Evolutionary conservation across 2,113 vertebrate genomes (phyloP).

Genomic region (Sprattus sprattus): DNA sequence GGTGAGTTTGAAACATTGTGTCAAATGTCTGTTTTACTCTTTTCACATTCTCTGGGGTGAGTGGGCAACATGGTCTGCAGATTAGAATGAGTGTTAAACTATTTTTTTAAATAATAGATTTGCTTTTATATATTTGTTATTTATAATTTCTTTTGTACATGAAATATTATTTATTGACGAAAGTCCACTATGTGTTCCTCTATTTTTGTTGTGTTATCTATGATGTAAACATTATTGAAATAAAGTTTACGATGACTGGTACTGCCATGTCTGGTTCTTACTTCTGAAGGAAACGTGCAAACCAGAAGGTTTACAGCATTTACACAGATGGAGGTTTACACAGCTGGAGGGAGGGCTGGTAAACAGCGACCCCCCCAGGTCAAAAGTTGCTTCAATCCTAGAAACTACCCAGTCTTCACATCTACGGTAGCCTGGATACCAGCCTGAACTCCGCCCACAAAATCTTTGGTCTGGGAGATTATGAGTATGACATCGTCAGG

Average conservation of each 20-base stretch:
- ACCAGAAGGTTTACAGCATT: not conserved
- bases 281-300: not conserved
- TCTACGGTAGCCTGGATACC: too few species aligned
- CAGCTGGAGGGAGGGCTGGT: not conserved
- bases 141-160: constrained; percentile 29
- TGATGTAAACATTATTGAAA: not conserved
- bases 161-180: constrained; percentile 1
- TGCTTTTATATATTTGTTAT: not conserved
- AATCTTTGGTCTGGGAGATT: too few species aligned
- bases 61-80: not conserved
- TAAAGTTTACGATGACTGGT: not conserved
- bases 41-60: not conserved
- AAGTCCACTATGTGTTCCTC: not conserved
- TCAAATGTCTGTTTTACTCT: not conserved
- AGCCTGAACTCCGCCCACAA: too few species aligned
- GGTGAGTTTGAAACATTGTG: constrained; percentile 31
- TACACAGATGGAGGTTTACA: not conserved
- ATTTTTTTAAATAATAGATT: not conserved
- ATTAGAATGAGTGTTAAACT: not conserved
- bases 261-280: not conserved
- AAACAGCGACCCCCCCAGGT: not conserved
- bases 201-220: not conserved
- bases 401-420: not conserved
- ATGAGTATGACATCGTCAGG: too few species aligned
- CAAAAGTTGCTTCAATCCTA: not conserved